phyloP scores from a whole-genome alignment of 2,797 vertebrate species.

The Peromyscus nudipes region DNA sequence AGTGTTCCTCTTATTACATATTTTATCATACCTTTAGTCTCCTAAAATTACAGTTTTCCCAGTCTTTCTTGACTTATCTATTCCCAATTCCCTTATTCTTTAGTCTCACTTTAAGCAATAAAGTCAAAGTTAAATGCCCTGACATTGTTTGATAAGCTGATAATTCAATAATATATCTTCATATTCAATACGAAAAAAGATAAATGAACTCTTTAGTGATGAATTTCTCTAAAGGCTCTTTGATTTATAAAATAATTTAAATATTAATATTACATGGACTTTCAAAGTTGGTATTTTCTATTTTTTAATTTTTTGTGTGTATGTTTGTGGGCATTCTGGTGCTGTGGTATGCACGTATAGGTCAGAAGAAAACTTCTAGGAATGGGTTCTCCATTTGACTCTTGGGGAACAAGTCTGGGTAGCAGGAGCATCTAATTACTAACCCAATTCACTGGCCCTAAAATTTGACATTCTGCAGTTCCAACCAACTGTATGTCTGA shows the following conservation, averaged over 20 bases:
- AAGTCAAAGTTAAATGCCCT: neutral
- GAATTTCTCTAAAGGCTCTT: neutral
- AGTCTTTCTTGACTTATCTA: neutral
- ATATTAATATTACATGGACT: neutral
- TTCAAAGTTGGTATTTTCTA: neutral
- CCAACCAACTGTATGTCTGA: neutral
- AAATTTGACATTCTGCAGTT: neutral
- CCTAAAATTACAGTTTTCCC: neutral
- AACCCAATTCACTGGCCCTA: neutral
- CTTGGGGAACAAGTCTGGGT: neutral
- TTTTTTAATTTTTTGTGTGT: neutral
- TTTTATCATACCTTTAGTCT: neutral
- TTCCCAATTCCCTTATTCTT: neutral
- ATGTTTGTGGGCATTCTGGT: neutral
- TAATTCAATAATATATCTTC: neutral
- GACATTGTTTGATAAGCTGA: neutral
- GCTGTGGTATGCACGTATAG: neutral
- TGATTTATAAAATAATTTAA: slow-evolving; percentile 1
- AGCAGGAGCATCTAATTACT: neutral
- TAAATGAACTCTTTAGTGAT: no score
- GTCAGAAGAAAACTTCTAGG: neutral
- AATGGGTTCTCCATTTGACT: neutral
- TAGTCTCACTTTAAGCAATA: neutral
- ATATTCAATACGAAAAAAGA: neutral
- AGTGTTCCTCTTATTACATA: neutral